These are phyloP conservation scores for Piprites chloris DNA, from an alignment of 2,113 vertebrate genomes.

Conservation along the genomic window DNA sequence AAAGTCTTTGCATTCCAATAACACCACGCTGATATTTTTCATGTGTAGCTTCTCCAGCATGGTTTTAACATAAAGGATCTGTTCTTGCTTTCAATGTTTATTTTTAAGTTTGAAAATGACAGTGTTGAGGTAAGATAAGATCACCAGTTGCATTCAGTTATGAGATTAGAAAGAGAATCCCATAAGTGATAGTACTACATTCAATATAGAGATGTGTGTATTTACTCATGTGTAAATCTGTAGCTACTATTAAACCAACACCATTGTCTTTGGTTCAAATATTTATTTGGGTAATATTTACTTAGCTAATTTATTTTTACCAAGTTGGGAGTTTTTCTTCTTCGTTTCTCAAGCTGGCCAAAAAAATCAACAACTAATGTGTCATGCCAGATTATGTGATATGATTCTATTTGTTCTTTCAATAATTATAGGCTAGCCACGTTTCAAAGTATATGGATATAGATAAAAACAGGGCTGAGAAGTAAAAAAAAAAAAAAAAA, in stretches of 20 bases:
- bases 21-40: neutral
- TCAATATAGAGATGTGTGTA: neutral
- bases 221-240: neutral
- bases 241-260: neutral
- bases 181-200: neutral
- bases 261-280: neutral
- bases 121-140: neutral
- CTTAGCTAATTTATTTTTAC: conserved; percentile 14
- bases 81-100: conserved; percentile 6
- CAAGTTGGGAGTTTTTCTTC: neutral
- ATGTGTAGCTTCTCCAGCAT: neutral
- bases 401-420: conserved; percentile 32
- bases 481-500: conserved; percentile 5
- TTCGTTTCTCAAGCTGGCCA: neutral
- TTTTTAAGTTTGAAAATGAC: conserved; percentile 48
- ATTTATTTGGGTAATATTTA: neutral
- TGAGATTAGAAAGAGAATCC: neutral
- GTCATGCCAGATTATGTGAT: neutral
- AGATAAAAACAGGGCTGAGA: conserved; percentile 66
- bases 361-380: conserved; percentile 1
- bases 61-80: conserved; percentile 33
- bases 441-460: conserved; percentile 22
- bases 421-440: conserved; percentile 52
- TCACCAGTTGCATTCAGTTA: neutral
- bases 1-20: conserved; percentile 32